Evolutionary conservation across 2,888 invertebrate genomes (phyloP).

Genomic region (Galeruca laticollis): DNA sequence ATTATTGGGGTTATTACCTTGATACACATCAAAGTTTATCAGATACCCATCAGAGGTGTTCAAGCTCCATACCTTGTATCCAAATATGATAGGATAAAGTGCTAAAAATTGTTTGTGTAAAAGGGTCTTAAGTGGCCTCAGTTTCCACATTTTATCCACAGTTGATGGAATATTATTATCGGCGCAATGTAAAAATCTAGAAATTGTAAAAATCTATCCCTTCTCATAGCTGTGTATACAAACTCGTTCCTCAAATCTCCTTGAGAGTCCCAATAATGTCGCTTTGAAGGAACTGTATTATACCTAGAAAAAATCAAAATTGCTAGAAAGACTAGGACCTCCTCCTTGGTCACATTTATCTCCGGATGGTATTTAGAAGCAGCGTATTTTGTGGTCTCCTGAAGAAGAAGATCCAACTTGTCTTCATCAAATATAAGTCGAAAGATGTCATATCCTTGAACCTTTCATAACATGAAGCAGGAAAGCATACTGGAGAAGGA

Average conservation of each 20-base stretch:
- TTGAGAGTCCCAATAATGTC: conserved; percentile 18
- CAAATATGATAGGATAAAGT: conserved; percentile 33
- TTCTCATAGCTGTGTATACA: conserved; percentile 13
- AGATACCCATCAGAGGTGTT: conserved; percentile 31
- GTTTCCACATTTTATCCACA: conserved; percentile 26
- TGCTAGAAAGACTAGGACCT: conserved; percentile 11
- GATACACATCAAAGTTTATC: conserved; percentile 42
- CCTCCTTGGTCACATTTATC: conserved; percentile 12
- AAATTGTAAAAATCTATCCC: conserved; percentile 8
- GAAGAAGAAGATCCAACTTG: conserved; percentile 8
- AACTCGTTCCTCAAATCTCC: conserved; percentile 18
- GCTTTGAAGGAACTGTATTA: conserved; percentile 16
- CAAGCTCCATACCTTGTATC: conserved; percentile 30
- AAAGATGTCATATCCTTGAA: conserved; percentile 19
- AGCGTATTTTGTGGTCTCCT: conserved; percentile 11
- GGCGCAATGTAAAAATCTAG: neutral
- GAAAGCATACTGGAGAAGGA: conserved; percentile 1
- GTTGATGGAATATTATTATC: conserved; percentile 18
- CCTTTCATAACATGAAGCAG: conserved; percentile 4
- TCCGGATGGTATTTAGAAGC: conserved; percentile 15
- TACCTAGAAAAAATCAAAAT: conserved; percentile 20
- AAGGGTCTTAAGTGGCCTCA: conserved; percentile 24
- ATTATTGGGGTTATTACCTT: conserved; percentile 34
- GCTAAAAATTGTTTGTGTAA: conserved; percentile 19
- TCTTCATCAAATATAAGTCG: conserved; percentile 8